Base-by-base conservation (phyloP, 2,797 vertebrate genomes). In the Periparus ater region DNA sequence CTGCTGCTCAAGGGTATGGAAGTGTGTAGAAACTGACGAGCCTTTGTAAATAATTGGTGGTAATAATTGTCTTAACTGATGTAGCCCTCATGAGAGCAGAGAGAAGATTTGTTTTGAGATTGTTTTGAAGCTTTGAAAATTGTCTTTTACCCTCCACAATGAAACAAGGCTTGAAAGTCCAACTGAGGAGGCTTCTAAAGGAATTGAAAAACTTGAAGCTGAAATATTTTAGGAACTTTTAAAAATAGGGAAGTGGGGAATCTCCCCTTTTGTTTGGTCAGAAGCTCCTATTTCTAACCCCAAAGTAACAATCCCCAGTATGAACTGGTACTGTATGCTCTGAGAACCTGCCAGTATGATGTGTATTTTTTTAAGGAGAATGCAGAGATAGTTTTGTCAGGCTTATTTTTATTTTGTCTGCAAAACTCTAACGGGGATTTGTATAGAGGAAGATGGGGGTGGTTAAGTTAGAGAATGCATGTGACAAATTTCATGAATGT, bases 161-260 rank as follows among this genome's bases (percentile, higher is more conserved):
- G n/a, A 81, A 88, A 66, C 14, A 65, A 53, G 13, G 55, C 44
- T 92, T 75, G 30, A 85, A 81, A 92, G 53, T 76, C 74, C 71
- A 73, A 7, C 45, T 61, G 42, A 87, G 27, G 32, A 79, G 76
- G 19, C 42, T 91, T 93, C 70, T 93, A 71, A 89, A 89, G 85
- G 93, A 92, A 88, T 85, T 78, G 74, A 95, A 93, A 95, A 85
- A 93, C 47, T 87, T 54, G 42, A 79, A 95, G 45, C 45, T 82
- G 71, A 74, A 92, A 67, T 82, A 93, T 80, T 93, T 95, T 85
- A 91, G 91, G 84, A 95, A 95, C 83, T 93, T 95, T 85, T 75
- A 42, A 82, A 97, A 96, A 95, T 68, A 93, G 21, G 67, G 96
- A 97, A 97, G 91, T 93, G 53, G 11, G 89, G 77, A 95, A 96